These are phyloP conservation scores for Morpho deidamia DNA, from an alignment of 2,888 invertebrate species.

Conservation along the genomic window DNA sequence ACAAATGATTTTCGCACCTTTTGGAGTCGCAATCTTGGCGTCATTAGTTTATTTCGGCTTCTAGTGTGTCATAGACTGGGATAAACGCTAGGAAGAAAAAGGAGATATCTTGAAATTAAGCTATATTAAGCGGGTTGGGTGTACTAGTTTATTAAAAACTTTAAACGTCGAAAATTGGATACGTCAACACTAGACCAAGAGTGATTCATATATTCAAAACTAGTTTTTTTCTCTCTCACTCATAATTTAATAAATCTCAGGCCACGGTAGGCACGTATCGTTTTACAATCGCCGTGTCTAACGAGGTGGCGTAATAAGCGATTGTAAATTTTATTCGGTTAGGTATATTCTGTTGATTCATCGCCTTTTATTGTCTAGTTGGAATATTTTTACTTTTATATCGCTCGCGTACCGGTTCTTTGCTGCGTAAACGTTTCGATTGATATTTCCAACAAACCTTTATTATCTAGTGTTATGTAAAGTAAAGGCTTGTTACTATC, in stretches of 20 bases:
- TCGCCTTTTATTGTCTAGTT: neutral
- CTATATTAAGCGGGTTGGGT: no score
- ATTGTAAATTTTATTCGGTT: slow-evolving; percentile 10
- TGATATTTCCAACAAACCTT: neutral
- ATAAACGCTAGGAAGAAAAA: no score
- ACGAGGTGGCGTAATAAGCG: slow-evolving; percentile 5
- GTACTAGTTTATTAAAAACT: no score
- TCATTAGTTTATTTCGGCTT: no score
- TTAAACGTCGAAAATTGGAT: no score
- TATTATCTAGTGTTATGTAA: no score
- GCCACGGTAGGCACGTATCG: slow-evolving; percentile 7
- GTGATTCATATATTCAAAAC: neutral
- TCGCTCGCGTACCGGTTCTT: neutral
- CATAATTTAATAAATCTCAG: slow-evolving; percentile 6
- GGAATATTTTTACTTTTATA: slow-evolving; percentile 6
- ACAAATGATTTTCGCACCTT: no score
- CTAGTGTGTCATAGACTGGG: no score
- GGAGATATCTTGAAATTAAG: no score
- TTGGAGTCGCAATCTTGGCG: no score
- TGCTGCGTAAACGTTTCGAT: neutral
- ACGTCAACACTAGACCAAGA: no score
- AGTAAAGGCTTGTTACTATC: no score
- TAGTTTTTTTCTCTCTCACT: neutral
- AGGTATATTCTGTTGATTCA: slow-evolving; percentile 1
- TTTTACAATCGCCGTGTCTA: slow-evolving; percentile 12